Percentiles rank a stretch among this genome's conserved stretches.
phyloP scores from a whole-genome alignment of 2,113 vertebrate genomes.

The Pteronura brasiliensis region DNA sequence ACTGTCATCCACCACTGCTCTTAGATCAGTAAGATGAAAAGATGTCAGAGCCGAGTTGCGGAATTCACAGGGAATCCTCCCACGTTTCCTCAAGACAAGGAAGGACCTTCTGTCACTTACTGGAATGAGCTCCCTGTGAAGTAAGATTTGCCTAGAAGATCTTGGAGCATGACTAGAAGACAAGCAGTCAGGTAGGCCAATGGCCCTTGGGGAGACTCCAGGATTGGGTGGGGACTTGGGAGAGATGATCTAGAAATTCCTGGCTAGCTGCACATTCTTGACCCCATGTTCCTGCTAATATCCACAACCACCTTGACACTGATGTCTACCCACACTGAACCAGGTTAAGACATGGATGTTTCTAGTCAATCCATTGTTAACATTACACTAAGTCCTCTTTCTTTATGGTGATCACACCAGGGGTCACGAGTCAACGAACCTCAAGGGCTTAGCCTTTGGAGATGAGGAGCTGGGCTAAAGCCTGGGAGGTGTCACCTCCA shows the following conservation, averaged over 20 bases:
- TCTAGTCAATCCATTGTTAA: background rate
- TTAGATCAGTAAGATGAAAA: background rate
- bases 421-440: background rate
- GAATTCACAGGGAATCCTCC: background rate
- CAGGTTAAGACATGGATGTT: accelerated
- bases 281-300: accelerated
- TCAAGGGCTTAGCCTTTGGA: background rate
- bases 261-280: background rate
- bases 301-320: background rate
- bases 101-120: background rate
- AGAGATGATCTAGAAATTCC: background rate
- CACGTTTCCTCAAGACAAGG: background rate
- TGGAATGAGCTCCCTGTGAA: background rate
- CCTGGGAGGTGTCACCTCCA: background rate
- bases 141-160: background rate
- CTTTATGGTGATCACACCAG: background rate
- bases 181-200: too few relatives aligned
- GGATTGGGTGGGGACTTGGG: background rate
- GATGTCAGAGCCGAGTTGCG: background rate
- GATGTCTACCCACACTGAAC: accelerated
- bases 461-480: background rate
- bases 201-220: too few relatives aligned
- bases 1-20: background rate
- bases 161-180: background rate
- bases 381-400: background rate